phyloP scores from a whole-genome alignment of 2,113 vertebrate species.

The Symphodus melops region DNA sequence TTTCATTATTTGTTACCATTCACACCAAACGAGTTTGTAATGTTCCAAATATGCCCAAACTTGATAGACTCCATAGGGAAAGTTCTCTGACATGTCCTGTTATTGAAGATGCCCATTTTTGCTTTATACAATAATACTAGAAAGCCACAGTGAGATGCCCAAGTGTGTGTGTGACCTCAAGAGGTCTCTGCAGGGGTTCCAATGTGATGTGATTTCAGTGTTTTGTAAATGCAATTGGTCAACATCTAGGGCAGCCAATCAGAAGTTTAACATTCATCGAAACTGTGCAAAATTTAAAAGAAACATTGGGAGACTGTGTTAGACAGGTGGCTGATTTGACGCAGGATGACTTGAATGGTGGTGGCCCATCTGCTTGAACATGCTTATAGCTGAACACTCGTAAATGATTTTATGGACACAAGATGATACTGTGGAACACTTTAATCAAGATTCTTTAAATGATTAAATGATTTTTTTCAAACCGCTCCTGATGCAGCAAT shows the following conservation, averaged over 20 bases:
- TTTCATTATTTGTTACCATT: constrained; percentile 62
- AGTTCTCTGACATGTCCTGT: constrained; percentile 2
- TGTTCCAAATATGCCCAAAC: background rate
- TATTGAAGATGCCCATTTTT: background rate
- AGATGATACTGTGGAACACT: background rate
- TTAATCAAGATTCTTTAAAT: background rate
- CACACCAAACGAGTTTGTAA: constrained; percentile 35
- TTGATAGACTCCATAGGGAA: constrained; percentile 8
- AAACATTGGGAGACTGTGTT: constrained; percentile 15
- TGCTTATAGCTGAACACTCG: background rate
- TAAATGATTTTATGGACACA: background rate
- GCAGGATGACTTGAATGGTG: background rate
- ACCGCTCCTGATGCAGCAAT: background rate
- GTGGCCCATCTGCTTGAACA: constrained; percentile 1
- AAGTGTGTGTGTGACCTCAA: background rate
- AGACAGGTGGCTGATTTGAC: background rate
- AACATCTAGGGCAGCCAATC: background rate
- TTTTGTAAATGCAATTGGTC: background rate
- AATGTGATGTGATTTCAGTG: background rate
- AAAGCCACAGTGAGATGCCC: background rate
- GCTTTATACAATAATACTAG: no score
- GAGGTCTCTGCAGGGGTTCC: background rate
- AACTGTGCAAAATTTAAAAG: background rate
- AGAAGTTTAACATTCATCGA: background rate
- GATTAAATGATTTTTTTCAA: background rate